Percentiles rank a stretch among this genome's conserved stretches.
These are phyloP conservation scores for Drosophila nr. medialis DNA, from an alignment of 2,888 invertebrate species.

Conservation along the genomic window DNA sequence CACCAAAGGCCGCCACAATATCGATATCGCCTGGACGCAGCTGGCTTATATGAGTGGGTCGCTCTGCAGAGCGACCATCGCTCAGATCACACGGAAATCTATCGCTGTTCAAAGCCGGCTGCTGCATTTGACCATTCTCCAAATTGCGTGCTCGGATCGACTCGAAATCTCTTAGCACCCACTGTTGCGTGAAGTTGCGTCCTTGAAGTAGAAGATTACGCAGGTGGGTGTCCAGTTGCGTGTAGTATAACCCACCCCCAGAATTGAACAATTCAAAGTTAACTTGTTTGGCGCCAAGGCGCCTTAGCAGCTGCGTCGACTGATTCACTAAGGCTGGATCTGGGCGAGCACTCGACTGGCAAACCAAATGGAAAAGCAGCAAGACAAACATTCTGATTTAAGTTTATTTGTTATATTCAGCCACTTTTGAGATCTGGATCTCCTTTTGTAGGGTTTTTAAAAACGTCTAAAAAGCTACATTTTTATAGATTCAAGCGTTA, in stretches of 20 bases:
- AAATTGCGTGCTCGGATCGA: constrained; percentile 12
- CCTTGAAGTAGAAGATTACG: constrained; percentile 17
- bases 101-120: constrained; percentile 1
- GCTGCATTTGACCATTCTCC: constrained; percentile 27
- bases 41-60: constrained; percentile 86
- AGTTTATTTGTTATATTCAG: neutral
- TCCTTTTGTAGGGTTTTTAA: neutral
- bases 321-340: constrained; percentile 9
- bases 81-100: constrained; percentile 37
- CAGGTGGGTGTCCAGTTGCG: constrained; percentile 25
- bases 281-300: constrained; percentile 13
- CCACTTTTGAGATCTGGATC: neutral
- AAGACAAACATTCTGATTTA: constrained; percentile 14
- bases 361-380: constrained; percentile 11
- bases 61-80: constrained; percentile 20
- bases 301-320: constrained; percentile 27
- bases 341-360: neutral
- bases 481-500: constrained; percentile 9
- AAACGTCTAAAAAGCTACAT: constrained; percentile 9
- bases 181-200: constrained; percentile 39
- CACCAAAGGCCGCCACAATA: constrained; percentile 87
- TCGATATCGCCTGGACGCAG: constrained; percentile 87
- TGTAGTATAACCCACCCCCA: constrained; percentile 30
- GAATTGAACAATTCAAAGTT: constrained; percentile 8
- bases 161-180: constrained; percentile 23